phyloP scores from a whole-genome alignment of 1,140 invertebrate species.

The Onthophagus taurus region DNA sequence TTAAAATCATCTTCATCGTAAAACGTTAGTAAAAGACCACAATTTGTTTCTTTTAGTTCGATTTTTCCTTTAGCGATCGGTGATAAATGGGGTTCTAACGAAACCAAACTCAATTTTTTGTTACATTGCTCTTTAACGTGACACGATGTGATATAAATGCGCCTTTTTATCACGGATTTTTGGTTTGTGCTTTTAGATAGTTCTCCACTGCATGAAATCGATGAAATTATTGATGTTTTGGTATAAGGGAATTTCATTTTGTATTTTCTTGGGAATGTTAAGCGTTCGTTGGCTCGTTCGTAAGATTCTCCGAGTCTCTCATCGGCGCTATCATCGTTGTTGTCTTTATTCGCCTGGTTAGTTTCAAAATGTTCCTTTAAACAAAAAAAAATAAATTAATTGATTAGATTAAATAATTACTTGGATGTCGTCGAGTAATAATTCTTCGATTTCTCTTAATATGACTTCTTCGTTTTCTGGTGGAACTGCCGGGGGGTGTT shows the following conservation, averaged over 20 bases:
- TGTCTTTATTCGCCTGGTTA: too few species aligned
- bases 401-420: too few species aligned
- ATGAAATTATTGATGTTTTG: constrained; percentile 2
- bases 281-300: neutral
- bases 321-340: neutral
- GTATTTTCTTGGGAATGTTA: neutral
- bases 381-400: too few species aligned
- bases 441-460: too few species aligned
- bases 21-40: constrained; percentile 9
- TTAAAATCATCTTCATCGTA: constrained; percentile 8
- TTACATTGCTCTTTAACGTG: too few species aligned
- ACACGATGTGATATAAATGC: constrained; percentile 4
- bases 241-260: constrained; percentile 7
- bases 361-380: too few species aligned
- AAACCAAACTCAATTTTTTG: constrained; percentile 3
- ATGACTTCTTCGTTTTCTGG: too few species aligned
- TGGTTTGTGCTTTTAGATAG: too few species aligned
- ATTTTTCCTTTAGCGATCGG: constrained; percentile 7
- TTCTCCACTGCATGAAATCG: neutral
- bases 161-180: neutral
- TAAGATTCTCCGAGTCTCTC: constrained; percentile 2
- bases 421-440: too few species aligned
- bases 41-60: constrained; percentile 10
- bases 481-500: too few species aligned
- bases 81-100: neutral